phyloP scores from a whole-genome alignment of 1,140 invertebrate species.

The Heliconius hermathena region DNA sequence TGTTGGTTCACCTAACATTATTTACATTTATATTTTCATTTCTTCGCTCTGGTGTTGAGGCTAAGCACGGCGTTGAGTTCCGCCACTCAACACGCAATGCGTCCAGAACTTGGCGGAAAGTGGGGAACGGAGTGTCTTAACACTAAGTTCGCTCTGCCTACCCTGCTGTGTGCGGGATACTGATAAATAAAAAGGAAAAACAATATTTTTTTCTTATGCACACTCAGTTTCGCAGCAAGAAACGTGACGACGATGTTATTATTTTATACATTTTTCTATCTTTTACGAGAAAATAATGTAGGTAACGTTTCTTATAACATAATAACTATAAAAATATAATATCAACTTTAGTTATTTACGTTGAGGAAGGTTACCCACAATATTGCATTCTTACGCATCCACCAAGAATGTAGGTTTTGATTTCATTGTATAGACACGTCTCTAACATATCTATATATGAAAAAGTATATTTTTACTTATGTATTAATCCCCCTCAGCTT shows the following conservation, averaged over 20 bases:
- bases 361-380: neutral
- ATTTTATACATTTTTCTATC: neutral
- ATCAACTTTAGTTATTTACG: neutral
- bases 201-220: too few relatives aligned
- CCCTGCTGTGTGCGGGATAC: too few relatives aligned
- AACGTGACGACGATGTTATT: neutral
- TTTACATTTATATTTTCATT: too few relatives aligned
- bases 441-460: neutral
- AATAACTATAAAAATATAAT: neutral
- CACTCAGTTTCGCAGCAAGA: neutral
- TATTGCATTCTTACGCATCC: constrained; percentile 35
- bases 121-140: too few relatives aligned
- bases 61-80: too few relatives aligned
- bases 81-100: too few relatives aligned
- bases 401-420: constrained; percentile 1
- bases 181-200: too few relatives aligned
- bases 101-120: too few relatives aligned
- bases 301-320: neutral
- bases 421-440: neutral
- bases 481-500: neutral
- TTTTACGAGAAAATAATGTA: neutral
- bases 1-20: too few relatives aligned
- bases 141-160: too few relatives aligned
- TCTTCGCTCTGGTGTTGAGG: too few relatives aligned
- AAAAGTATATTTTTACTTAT: neutral